Conservation (phyloP, 2,113 vertebrate species). For the Tychaedon coryphoeus region DNA sequence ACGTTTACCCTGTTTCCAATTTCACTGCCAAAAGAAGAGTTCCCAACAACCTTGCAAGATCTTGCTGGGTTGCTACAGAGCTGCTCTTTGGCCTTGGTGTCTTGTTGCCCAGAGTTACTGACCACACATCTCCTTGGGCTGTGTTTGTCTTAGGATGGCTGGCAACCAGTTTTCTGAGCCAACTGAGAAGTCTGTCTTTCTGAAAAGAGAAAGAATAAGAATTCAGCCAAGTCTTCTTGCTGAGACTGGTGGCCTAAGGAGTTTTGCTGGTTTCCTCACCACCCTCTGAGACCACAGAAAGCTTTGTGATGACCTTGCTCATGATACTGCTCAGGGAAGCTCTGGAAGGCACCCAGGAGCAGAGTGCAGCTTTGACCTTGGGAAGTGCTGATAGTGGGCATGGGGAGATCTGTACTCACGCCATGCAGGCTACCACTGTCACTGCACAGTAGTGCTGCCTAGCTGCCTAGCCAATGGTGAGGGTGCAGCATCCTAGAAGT, state of each 20-base stretch:
- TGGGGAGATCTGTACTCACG: neutral
- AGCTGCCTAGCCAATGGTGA: neutral
- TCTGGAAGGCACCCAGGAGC: neutral
- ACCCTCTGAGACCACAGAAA: neutral
- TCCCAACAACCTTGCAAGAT: neutral
- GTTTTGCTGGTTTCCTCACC: neutral
- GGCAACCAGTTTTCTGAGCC: neutral
- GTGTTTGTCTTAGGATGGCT: neutral
- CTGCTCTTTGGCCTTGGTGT: neutral
- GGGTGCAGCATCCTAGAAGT: neutral
- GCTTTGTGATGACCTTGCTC: neutral
- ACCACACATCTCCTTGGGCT: neutral
- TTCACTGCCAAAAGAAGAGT: neutral
- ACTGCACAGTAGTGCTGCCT: fast-evolving
- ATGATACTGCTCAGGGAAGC: too few relatives aligned
- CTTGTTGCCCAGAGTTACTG: neutral
- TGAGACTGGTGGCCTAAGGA: neutral
- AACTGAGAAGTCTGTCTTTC: neutral
- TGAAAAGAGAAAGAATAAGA: neutral
- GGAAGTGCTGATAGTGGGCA: neutral
- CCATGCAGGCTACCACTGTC: neutral
- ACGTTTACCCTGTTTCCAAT: neutral
- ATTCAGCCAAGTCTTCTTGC: neutral
- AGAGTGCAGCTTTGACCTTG: neutral
- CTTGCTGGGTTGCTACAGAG: fast-evolving